Percentiles rank a stretch among this genome's conserved stretches.
These are phyloP conservation scores for Nymphalis io DNA, from an alignment of 1,140 invertebrate species.

Conservation along the genomic window DNA sequence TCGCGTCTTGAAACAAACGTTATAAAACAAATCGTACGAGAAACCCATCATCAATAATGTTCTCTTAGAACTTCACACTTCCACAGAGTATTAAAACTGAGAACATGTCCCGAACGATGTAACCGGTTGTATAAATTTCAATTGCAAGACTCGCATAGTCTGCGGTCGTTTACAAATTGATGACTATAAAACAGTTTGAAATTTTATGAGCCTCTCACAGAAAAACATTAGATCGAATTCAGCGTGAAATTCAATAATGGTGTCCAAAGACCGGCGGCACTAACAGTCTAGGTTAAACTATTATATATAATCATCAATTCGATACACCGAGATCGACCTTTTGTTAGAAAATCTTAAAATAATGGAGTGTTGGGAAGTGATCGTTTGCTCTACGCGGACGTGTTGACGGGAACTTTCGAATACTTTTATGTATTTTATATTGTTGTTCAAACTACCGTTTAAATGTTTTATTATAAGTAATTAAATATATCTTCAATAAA, in stretches of 20 bases:
- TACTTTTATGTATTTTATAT: conserved; percentile 25
- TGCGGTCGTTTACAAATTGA: conserved; percentile 56
- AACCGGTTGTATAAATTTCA: conserved; percentile 39
- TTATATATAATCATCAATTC: conserved; percentile 72
- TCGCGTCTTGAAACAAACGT: conserved; percentile 61
- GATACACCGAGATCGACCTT: conserved; percentile 62
- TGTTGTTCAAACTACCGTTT: neutral
- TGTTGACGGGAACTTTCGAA: conserved; percentile 43
- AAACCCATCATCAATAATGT: conserved; percentile 46
- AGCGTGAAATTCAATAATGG: conserved; percentile 75
- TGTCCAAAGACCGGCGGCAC: conserved; percentile 73
- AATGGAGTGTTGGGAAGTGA: conserved; percentile 45
- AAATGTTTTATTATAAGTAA: neutral
- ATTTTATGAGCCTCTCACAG: conserved; percentile 47
- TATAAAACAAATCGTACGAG: conserved; percentile 72
- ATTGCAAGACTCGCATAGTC: conserved; percentile 37
- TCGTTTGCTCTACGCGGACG: conserved; percentile 36
- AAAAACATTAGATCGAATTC: conserved; percentile 64
- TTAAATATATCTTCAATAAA: conserved; percentile 1
- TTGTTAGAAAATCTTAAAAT: conserved; percentile 37
- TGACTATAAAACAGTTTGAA: conserved; percentile 56
- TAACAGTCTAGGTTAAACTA: conserved; percentile 58
- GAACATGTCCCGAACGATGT: conserved; percentile 34
- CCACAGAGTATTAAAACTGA: conserved; percentile 43
- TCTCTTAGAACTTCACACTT: conserved; percentile 42